These are phyloP conservation scores for Cydia pomonella DNA, from an alignment of 1,140 invertebrate species.

Conservation along the genomic window DNA sequence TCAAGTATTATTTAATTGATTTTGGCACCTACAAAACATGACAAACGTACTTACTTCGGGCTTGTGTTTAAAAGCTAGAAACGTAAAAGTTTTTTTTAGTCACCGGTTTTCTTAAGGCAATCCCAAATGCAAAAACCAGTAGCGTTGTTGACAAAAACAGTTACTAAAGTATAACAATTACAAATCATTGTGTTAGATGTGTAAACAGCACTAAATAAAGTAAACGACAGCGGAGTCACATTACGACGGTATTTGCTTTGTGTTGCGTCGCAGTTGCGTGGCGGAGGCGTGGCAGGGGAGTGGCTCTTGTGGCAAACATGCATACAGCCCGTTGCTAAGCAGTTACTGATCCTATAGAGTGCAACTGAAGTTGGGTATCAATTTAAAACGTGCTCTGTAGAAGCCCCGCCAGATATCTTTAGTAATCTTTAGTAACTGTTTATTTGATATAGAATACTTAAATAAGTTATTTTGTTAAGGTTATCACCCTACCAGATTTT, in stretches of 20 bases:
- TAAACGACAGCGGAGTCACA: background rate
- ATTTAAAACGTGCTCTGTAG: too few relatives aligned
- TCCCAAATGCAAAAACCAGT: background rate
- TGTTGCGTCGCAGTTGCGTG: slow-evolving; percentile 2
- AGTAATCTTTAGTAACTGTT: too few relatives aligned
- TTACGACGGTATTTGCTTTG: background rate
- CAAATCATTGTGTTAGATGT: background rate
- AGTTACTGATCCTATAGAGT: background rate
- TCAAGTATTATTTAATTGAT: too few relatives aligned
- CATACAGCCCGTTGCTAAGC: background rate
- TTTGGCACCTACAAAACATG: too few relatives aligned
- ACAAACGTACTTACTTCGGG: too few relatives aligned
- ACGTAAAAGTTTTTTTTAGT: too few relatives aligned
- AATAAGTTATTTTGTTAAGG: too few relatives aligned
- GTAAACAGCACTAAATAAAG: background rate
- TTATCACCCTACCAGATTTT: too few relatives aligned
- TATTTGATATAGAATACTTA: too few relatives aligned
- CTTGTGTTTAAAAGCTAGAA: too few relatives aligned
- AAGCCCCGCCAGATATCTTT: too few relatives aligned
- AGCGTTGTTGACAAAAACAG: background rate
- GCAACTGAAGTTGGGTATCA: too few relatives aligned
- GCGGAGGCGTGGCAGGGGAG: slow-evolving; percentile 3
- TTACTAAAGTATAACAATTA: background rate
- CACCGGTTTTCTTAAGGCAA: background rate
- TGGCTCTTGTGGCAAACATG: background rate